Evolutionary conservation across 2,888 invertebrate genomes (phyloP).

Genomic region (Agelastica alni): DNA sequence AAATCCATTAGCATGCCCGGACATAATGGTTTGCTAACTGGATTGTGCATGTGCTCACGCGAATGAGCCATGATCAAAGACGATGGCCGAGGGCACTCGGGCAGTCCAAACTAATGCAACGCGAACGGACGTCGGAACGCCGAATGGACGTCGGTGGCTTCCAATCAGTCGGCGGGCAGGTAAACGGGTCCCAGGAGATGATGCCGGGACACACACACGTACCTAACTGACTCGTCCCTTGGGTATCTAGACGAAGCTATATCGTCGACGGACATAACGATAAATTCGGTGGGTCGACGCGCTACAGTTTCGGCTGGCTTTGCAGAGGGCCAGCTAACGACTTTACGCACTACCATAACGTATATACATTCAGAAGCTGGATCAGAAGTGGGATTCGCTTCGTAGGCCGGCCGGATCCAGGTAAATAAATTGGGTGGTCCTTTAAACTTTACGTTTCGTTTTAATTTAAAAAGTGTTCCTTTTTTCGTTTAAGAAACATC

Average conservation of each 20-base stretch:
- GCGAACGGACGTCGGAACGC: conserved; percentile 1
- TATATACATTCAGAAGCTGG: conserved; percentile 35
- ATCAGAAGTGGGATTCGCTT: conserved; percentile 30
- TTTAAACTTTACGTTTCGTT: neutral
- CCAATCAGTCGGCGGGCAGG: conserved; percentile 58
- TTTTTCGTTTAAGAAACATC: neutral
- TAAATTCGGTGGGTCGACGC: conserved; percentile 46
- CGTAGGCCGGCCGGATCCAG: neutral
- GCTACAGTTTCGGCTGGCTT: conserved; percentile 14
- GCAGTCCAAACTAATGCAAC: conserved; percentile 1
- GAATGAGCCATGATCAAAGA: neutral
- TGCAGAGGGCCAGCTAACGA: conserved; percentile 42
- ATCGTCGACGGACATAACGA: conserved; percentile 52
- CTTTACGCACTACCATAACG: conserved; percentile 49
- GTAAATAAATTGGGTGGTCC: neutral
- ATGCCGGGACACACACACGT: conserved; percentile 52
- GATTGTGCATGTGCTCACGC: neutral
- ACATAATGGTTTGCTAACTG: neutral
- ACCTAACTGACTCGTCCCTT: conserved; percentile 56
- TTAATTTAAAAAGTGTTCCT: neutral
- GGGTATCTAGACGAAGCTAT: conserved; percentile 46
- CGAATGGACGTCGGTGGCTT: conserved; percentile 43
- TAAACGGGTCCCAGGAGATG: conserved; percentile 55
- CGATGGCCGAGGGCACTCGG: conserved; percentile 4
- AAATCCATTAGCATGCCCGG: neutral